Evolutionary conservation across 2,888 invertebrate genomes (phyloP).

Genomic region (Micropterix aruncella): DNA sequence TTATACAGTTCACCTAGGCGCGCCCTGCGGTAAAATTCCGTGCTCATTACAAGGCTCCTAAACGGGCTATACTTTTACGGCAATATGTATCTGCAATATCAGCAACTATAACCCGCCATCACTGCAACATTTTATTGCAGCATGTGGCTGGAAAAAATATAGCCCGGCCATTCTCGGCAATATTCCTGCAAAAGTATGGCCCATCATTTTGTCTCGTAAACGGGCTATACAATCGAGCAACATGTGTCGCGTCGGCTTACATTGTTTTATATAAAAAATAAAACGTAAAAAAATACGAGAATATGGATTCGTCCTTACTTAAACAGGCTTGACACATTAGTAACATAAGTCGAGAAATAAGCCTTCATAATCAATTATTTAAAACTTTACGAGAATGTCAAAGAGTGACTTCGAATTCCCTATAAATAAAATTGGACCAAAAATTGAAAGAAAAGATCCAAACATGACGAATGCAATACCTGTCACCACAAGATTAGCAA

Average conservation of each 20-base stretch:
- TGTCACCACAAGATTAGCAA: constrained; percentile 8
- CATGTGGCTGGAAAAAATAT: too few species aligned
- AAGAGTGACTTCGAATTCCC: constrained; percentile 7
- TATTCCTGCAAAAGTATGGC: too few species aligned
- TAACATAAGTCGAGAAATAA: constrained; percentile 6
- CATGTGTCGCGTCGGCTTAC: constrained; percentile 3
- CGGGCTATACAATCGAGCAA: constrained; percentile 5
- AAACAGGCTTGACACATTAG: constrained; percentile 6
- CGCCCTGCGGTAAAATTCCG: too few species aligned
- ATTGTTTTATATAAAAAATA: constrained; percentile 3
- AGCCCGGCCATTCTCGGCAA: too few species aligned
- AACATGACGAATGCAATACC: constrained; percentile 9
- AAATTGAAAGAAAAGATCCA: constrained; percentile 8
- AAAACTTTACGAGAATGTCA: constrained; percentile 9
- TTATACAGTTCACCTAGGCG: too few species aligned
- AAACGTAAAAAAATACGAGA: too few species aligned
- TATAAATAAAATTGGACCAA: constrained; percentile 10
- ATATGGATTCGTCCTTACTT: constrained; percentile 6
- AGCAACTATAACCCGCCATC: too few species aligned
- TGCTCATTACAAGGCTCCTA: too few species aligned
- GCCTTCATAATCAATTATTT: constrained; percentile 8
- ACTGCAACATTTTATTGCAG: too few species aligned
- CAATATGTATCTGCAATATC: too few species aligned
- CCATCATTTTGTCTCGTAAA: too few species aligned
- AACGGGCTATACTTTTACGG: too few species aligned